A percentile compares a stretch with the other conserved stretches of the same genome.
phyloP scores from a whole-genome alignment of 1,140 invertebrate genomes.

The Octopus bimaculoides region DNA sequence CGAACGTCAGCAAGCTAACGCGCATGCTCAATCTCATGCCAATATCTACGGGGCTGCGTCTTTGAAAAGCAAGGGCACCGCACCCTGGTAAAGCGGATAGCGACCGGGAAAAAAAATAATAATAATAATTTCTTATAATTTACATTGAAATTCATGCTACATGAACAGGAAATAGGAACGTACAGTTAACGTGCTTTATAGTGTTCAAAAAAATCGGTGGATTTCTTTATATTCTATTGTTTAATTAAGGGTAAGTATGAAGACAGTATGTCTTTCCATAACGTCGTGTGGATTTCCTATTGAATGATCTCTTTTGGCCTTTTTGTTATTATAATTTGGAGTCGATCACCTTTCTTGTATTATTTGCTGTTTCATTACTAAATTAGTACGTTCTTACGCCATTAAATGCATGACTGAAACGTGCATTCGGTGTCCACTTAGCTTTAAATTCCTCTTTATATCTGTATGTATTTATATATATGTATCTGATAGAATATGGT shows the following conservation, averaged over 20 bases:
- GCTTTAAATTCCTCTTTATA: too few species aligned
- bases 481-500: too few species aligned
- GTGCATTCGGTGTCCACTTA: too few species aligned
- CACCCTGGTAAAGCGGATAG: conserved; percentile 29
- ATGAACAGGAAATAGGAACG: not conserved
- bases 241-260: conserved; percentile 8
- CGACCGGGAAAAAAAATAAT: conserved; percentile 16
- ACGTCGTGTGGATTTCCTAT: too few species aligned
- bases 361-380: too few species aligned
- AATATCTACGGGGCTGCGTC: conserved; percentile 35
- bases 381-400: too few species aligned
- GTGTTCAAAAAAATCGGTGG: conserved; percentile 15
- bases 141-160: conserved; percentile 16
- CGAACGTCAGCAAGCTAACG: conserved; percentile 23
- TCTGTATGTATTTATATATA: too few species aligned
- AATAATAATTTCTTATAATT: conserved; percentile 20
- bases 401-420: too few species aligned
- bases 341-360: too few species aligned
- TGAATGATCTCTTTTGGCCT: too few species aligned
- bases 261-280: not conserved
- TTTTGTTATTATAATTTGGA: too few species aligned
- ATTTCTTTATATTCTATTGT: conserved; percentile 5
- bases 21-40: conserved; percentile 31
- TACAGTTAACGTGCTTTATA: not conserved
- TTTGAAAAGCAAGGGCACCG: conserved; percentile 34